phyloP scores from a whole-genome alignment of 1,140 invertebrate genomes.

The Globodera rostochiensis region DNA sequence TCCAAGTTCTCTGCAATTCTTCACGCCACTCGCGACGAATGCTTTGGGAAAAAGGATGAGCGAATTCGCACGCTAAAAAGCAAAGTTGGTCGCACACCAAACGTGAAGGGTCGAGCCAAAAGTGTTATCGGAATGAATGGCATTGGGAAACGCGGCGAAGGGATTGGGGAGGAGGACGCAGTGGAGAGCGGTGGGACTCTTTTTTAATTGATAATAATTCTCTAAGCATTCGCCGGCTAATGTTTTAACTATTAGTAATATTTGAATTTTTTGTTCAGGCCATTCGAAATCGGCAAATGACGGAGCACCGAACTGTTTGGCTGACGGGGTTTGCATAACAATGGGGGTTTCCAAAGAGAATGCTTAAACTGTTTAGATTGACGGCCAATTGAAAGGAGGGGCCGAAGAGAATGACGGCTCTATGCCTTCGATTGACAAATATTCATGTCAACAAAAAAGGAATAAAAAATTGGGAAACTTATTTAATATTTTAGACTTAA shows the following conservation, averaged over 20 bases:
- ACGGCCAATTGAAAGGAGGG: not conserved
- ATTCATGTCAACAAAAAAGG: not conserved
- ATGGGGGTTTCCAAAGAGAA: too few relatives aligned
- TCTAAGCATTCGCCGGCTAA: too few relatives aligned
- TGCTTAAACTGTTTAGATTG: not conserved
- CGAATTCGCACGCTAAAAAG: not conserved
- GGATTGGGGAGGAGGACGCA: too few relatives aligned
- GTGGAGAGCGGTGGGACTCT: too few relatives aligned
- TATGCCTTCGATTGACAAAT: not conserved
- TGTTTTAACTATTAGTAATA: too few relatives aligned
- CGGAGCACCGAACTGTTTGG: too few relatives aligned
- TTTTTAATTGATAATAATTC: too few relatives aligned
- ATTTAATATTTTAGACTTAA: not conserved
- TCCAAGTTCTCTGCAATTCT: not conserved
- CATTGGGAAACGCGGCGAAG: too few relatives aligned
- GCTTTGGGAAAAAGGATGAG: slow-evolving; percentile 25
- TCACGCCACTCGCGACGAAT: slow-evolving; percentile 20
- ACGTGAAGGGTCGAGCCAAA: not conserved
- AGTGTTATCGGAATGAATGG: not conserved
- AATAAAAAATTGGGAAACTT: not conserved
- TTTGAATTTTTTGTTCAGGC: too few relatives aligned
- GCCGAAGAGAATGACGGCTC: not conserved
- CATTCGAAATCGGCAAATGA: too few relatives aligned
- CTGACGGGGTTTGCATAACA: too few relatives aligned
- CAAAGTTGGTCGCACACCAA: not conserved